Evolutionary conservation across 2,888 invertebrate genomes (phyloP).

Genomic region (Drosophila pegasa): DNA sequence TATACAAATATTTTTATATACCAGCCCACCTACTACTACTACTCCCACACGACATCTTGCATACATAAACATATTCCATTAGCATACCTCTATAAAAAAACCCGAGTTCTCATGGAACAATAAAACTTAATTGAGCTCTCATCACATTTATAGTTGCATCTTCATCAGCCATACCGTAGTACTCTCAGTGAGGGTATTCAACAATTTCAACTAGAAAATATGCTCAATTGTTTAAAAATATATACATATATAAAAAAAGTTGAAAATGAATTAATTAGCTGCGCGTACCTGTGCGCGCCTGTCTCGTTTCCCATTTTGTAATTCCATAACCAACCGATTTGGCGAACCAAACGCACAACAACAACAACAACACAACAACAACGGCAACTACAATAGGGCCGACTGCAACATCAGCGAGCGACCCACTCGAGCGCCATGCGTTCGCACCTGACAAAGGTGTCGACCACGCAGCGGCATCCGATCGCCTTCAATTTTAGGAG

Average conservation of each 20-base stretch:
- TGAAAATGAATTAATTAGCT: slow-evolving; percentile 50
- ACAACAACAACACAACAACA: slow-evolving; percentile 12
- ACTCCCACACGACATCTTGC: not conserved
- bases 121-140: not conserved
- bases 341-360: slow-evolving; percentile 32
- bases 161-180: not conserved
- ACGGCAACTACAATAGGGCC: slow-evolving; percentile 53
- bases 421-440: slow-evolving; percentile 82
- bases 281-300: slow-evolving; percentile 38
- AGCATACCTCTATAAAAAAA: not conserved
- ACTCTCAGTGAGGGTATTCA: slow-evolving; percentile 12
- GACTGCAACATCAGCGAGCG: slow-evolving; percentile 68
- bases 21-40: not conserved
- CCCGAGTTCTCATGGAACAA: not conserved
- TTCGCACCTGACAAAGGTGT: slow-evolving; percentile 76
- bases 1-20: too few species aligned
- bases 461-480: slow-evolving; percentile 65
- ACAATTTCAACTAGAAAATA: slow-evolving; percentile 26
- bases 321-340: slow-evolving; percentile 43
- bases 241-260: slow-evolving; percentile 5
- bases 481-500: slow-evolving; percentile 75
- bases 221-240: slow-evolving; percentile 60
- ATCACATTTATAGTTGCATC: not conserved
- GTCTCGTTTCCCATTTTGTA: slow-evolving; percentile 47
- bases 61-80: not conserved